These are phyloP conservation scores for Daboia siamensis DNA, from an alignment of 2,113 vertebrate species.

Conservation along the genomic window DNA sequence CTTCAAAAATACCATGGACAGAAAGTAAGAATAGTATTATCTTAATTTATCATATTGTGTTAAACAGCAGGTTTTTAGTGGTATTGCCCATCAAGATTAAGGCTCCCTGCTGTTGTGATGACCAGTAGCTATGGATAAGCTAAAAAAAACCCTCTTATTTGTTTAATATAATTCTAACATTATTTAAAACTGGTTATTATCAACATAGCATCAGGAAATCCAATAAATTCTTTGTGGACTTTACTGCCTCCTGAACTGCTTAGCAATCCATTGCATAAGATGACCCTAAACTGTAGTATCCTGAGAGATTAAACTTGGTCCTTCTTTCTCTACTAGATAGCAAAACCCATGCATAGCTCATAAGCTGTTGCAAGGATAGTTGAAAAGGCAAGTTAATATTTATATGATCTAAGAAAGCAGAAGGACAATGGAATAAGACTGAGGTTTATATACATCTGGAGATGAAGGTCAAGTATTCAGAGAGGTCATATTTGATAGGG, in stretches of 20 bases:
- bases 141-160: not conserved
- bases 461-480: not conserved
- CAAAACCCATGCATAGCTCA: not conserved
- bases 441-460: not conserved
- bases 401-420: not conserved
- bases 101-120: no score
- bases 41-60: not conserved
- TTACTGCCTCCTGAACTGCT: not conserved
- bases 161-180: not conserved
- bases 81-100: not conserved
- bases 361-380: not conserved
- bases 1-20: not conserved
- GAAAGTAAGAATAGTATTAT: not conserved
- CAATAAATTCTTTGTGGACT: not conserved
- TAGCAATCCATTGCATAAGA: not conserved
- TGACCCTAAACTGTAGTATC: no score
- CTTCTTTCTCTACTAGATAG: not conserved
- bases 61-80: not conserved
- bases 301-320: not conserved
- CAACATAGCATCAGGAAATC: not conserved
- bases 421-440: not conserved
- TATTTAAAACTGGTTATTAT: not conserved
- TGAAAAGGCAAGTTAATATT: not conserved
- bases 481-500: not conserved
- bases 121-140: not conserved